Evolutionary conservation across 2,888 invertebrate species (phyloP), one percentile per base, ranked within the genome.

Genomic region (Argynnis bischoffii): DNA sequence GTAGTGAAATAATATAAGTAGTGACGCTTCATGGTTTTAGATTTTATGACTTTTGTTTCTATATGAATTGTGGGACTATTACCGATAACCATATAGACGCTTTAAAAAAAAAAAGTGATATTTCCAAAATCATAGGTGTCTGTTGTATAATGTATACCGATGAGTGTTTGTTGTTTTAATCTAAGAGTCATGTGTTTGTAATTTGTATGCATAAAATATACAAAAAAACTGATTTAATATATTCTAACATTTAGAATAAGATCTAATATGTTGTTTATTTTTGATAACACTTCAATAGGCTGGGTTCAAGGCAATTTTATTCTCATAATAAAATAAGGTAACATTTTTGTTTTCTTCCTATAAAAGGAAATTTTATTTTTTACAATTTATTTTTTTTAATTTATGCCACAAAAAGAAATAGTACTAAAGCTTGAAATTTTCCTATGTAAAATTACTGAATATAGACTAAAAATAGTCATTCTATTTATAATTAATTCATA

Each of bases 41-140:
- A 5, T 64, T 55, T 13, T 47, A 63, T 55, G 35, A 11, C 2
- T 41, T 41, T 41, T 47, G 14, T 41, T n/a, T 16, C 41, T 31
- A 14, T 47, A 47, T 21, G 35, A 48, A 31, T 18, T 66, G 51
- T 66, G 26, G 31, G 21, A 64, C 56, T 67, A 53, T 61, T 60
- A 35, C 55, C 59, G 67, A 64, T 63, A 56, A 66, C 50, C 48
- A 41, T 61, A 15, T 74, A 75, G 75, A 79, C 76, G 74, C 76
- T 80, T 81, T 81, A 81, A 78, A 67, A 78, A 2, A 71, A 72
- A 69, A 75, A 79, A 84, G 86, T 86, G 86, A 86, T 86, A 86
- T 79, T 79, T 80, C 83, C 81, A 82, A 85, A 85, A 79, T 79
- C 76, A 77, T 77, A 69, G 76, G 76, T 72, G 75, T 79, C 77